Evolutionary conservation across 2,113 vertebrate species (phyloP).

Genomic region (Salvelinus fontinalis): DNA sequence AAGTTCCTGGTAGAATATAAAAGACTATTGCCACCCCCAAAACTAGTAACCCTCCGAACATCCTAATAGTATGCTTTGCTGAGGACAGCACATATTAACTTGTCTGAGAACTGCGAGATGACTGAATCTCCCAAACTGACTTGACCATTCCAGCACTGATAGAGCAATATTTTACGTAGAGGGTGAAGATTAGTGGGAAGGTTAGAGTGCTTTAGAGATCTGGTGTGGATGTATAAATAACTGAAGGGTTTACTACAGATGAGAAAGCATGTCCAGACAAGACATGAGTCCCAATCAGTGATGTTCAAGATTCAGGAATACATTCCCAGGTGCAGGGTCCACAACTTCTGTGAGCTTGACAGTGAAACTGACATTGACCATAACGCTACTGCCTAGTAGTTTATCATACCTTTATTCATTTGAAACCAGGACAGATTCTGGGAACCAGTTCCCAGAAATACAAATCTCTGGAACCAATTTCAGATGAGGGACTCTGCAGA

Average conservation of each 20-base stretch:
- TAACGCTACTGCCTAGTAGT: too few species aligned
- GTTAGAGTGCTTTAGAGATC: conserved; percentile 14
- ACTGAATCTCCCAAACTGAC: neutral
- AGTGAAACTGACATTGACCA: too few species aligned
- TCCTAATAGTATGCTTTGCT: neutral
- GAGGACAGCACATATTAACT: neutral
- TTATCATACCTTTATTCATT: too few species aligned
- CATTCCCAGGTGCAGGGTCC: too few species aligned
- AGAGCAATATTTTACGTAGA: conserved; percentile 37
- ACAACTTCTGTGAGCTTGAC: too few species aligned
- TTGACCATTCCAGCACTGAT: neutral
- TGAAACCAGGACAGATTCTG: too few species aligned
- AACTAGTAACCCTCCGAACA: neutral
- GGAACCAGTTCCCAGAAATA: too few species aligned
- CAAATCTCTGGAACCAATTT: too few species aligned
- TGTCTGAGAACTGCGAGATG: neutral
- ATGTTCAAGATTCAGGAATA: neutral
- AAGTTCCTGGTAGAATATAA: conserved; percentile 2
- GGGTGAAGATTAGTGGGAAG: conserved; percentile 30
- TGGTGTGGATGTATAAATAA: conserved; percentile 39
- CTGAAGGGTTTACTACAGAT: conserved; percentile 22
- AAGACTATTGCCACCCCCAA: neutral
- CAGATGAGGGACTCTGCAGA: too few species aligned
- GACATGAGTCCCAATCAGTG: conserved; percentile 22
- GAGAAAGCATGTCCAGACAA: conserved; percentile 30